Conservation (phyloP, 2,888 invertebrate genomes). For the Trichogramma dendrolimi region DNA sequence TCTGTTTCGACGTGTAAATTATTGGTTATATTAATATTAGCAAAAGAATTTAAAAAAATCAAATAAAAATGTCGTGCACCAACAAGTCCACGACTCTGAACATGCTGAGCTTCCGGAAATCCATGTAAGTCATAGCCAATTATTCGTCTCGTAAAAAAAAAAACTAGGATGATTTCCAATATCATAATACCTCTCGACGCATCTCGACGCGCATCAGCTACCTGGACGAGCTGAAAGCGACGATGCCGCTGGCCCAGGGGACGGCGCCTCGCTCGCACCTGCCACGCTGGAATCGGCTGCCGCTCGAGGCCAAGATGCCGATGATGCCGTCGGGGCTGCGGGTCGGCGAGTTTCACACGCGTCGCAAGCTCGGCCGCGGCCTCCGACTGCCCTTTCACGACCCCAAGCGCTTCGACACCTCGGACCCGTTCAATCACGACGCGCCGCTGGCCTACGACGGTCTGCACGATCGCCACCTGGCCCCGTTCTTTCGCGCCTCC, state of each 20-base stretch:
- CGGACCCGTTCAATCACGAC: conserved; percentile 44
- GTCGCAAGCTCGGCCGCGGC: conserved; percentile 46
- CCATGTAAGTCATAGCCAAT: conserved; percentile 5
- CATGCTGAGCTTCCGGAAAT: conserved; percentile 2
- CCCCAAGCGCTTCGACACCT: conserved; percentile 33
- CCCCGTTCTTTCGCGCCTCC: conserved; percentile 35
- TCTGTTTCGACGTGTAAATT: conserved; percentile 4
- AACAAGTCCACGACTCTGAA: not conserved
- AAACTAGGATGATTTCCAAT: not conserved
- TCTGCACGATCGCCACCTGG: conserved; percentile 45
- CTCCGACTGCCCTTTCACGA: conserved; percentile 4
- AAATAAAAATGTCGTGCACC: conserved; percentile 4
- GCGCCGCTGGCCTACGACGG: conserved; percentile 41
- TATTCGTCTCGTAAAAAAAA: not conserved
- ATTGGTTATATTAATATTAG: conserved; percentile 5
- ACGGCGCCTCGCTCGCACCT: conserved; percentile 45
- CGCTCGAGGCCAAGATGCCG: conserved; percentile 53
- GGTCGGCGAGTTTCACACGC: conserved; percentile 46
- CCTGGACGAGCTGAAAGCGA: conserved; percentile 3
- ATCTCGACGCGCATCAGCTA: not conserved
- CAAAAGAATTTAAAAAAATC: not conserved
- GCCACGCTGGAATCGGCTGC: conserved; percentile 51
- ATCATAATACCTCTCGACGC: not conserved
- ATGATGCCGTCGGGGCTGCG: conserved; percentile 49
- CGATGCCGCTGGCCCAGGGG: conserved; percentile 40